Base-by-base conservation (phyloP, 2,888 invertebrate genomes). In the Phyllotreta cruciferae region DNA sequence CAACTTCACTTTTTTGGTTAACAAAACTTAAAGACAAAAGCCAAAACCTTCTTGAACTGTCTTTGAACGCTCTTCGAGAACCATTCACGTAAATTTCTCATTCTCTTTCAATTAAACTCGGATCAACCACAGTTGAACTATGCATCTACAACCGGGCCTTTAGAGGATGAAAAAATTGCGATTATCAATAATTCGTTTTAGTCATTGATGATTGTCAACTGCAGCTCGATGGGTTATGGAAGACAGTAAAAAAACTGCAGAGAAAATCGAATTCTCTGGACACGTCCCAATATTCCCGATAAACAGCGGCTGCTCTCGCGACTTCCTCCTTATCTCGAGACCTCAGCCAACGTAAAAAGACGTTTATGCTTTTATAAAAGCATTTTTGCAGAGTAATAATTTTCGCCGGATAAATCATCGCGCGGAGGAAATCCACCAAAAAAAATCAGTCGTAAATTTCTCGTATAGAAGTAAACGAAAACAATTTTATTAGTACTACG, bases 401-500 rank as follows among this genome's bases (percentile, higher is more conserved):
- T 58, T 58, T 41, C 41, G 7, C 14, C 13, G n/a, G 11, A 60
- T 60, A 42, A 42, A 60, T 60, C 52, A 60, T 44, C 44, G 36
- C 13, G 53, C 52, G 53, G 37, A 41, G 58, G 37, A 52, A 60
- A 37, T 53, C 60, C 42, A 44, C 52, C 35, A 44, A 60, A 60
- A 24, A 24, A 60, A 60, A 60, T 52, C 44, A 37, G 60, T 37
- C 52, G 44, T 53, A 60, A 60, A 60, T 60, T 53, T 60, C 10
- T 7, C 8, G 52, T 52, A 49, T 60, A 52, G 35, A 63, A 52
- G 63, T 63, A 55, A 50, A 55, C 58, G 56, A 65, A 65, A 57
- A 65, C 62, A 62, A 58, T 58, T 58, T 57, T 62, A 62, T 62
- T 60, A 44, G 52, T 60, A 60, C 44, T 44, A 60, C 36, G 60